Conservation (phyloP, 2,113 vertebrate genomes). For the Erythrocercus mccallii region DNA sequence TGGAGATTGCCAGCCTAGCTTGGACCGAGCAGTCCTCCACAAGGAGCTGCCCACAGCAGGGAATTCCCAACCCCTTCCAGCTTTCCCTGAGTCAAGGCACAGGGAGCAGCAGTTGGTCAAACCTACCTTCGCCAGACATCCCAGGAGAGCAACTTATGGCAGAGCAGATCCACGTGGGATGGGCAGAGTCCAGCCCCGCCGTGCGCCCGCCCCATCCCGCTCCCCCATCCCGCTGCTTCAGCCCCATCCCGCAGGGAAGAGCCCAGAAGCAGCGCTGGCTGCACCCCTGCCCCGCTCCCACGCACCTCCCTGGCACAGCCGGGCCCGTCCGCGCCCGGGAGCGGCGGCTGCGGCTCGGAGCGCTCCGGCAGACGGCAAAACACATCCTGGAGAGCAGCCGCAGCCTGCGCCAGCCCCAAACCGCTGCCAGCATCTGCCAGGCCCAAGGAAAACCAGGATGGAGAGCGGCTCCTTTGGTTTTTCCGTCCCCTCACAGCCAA, state of each 20-base stretch:
- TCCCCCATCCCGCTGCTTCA: accelerated
- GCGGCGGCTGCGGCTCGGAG: accelerated
- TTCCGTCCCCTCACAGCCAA: not conserved
- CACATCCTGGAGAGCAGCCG: not conserved
- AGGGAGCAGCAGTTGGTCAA: not conserved
- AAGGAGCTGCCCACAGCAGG: accelerated
- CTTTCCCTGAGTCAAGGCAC: accelerated
- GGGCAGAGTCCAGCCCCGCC: not conserved
- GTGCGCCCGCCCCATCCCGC: not conserved
- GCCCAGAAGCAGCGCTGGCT: accelerated
- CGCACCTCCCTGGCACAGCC: accelerated
- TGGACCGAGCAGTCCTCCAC: accelerated
- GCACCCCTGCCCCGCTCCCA: not conserved
- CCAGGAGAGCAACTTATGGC: accelerated
- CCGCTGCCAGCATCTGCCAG: not conserved
- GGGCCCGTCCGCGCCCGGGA: not conserved
- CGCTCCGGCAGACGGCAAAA: not conserved
- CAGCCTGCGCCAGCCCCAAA: not conserved
- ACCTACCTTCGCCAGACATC: not conserved
- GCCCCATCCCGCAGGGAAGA: accelerated
- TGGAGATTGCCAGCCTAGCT: not conserved
- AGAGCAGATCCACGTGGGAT: accelerated
- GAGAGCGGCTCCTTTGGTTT: not conserved
- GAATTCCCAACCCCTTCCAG: not conserved
- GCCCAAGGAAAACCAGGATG: accelerated